Evolutionary conservation across 2,113 vertebrate species (phyloP), one percentile per base, ranked within the genome.

Genomic region (Zosterops lateralis): DNA sequence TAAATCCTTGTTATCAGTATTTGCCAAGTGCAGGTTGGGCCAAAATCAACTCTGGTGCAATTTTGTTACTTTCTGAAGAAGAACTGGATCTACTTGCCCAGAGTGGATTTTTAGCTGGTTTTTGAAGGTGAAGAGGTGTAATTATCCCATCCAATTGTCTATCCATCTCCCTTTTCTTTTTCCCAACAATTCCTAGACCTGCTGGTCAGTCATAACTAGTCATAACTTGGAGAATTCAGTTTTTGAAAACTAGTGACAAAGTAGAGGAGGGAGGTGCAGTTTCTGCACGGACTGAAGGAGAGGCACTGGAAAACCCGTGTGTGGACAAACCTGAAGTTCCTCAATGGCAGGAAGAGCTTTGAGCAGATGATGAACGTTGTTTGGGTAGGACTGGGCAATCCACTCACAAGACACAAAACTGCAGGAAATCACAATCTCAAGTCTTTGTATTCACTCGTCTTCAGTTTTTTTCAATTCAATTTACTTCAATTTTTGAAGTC

Each of bases 1-100:
- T 93, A 97, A 95, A 96, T 94, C 94, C 90, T 84, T 81, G 72
- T 95, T 97, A 95, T 95, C 94, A 61, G 87, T 95, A 38, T 91
- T 95, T 95, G 65, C 85, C 79, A 88, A 95, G 87, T 32, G 56
- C 29, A 4, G 0, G 17, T 68, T 91, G 75, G 87, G 91, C 94
- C 87, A 95, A 90, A 93, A 95, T 92, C 82, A 95, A 75, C 94
- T 90, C 60, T 90, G 85, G 53, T 87, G 87, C 79, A 95, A 81
- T 87, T 94, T 70, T 0, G 1, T 85, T 89, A 34, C 64, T 66
- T 95, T 88, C 61, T 92, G 90, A 62, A 74, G 88, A 71, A 79
- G 64, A 90, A 42, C 31, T 74, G 75, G 44, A 73, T 60, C 28
- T 1, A 6, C 22, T 81, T 50, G 9, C 54, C 44, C 58, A 3